Evolutionary conservation across 2,797 vertebrate species (phyloP), one percentile per base, ranked within the genome.

Genomic region (Tapera naevia): DNA sequence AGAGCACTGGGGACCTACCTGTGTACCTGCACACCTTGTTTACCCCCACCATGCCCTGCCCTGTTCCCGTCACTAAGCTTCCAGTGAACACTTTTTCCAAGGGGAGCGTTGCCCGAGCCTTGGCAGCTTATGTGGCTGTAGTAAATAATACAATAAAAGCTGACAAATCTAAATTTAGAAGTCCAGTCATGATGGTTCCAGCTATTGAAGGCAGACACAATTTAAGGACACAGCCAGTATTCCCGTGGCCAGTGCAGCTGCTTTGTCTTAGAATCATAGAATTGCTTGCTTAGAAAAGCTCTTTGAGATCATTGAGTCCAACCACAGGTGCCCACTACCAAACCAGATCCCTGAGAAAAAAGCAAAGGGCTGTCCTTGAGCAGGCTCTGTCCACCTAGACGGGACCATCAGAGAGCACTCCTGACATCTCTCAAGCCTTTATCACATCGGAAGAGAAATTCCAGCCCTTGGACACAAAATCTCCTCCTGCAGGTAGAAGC

Each of bases 191-290:
- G 22, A 48, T 24, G 14, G 45, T 27, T 79, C 37, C 39, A 11
- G 39, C 25, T 69, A n/a, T 17, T 82, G 46, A 45, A 48, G 33
- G 12, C 25, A 48, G 17, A 9, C 35, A 56, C 3, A 7, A 9
- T 17, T 37, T 21, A n/a, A 57, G 50, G 61, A 43, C 13, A 28
- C 45, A 22, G 35, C 33, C 46, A 27, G 28, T 11, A 30, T n/a
- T 6, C 25, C 58, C 1, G 1, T 4, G 25, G 57, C n/a, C 35
- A 24, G 35, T 0, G 1, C 41, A 56, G 54, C 23, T 1, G 2
- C 18, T 87, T 54, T 30, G 9, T 43, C 46, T 43, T 8, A 41
- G 39, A 41, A 41, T 14, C 39, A 41, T 14, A 41, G 39, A 41
- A 41, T 41, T 14, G 41, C 39, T 41, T 41, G 39, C 39, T 10